Percentiles rank a stretch among this genome's conserved stretches.
Conservation (phyloP, 2,113 vertebrate species). For the Recurvirostra avosetta region DNA sequence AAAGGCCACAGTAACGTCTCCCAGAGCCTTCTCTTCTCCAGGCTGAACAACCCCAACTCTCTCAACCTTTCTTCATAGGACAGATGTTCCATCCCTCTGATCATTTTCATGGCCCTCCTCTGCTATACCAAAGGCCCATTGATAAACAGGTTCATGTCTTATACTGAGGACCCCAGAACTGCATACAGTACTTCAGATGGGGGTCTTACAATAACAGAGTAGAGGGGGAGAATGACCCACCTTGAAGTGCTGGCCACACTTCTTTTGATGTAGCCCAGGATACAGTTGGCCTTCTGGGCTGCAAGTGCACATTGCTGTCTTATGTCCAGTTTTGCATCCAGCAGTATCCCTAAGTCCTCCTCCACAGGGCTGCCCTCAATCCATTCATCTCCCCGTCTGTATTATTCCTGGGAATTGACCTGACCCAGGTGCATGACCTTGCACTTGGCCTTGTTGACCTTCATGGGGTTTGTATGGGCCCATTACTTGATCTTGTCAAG, state of each 20-base stretch:
- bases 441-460: background rate
- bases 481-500: background rate
- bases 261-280: background rate
- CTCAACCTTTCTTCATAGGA: background rate
- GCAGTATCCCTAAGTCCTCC: background rate
- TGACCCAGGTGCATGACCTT: background rate
- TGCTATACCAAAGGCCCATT: too few relatives aligned
- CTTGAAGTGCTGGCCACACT: rapidly evolving
- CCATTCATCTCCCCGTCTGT: background rate
- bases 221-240: background rate
- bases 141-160: background rate
- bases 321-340: background rate
- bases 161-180: background rate
- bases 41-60: background rate
- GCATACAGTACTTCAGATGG: background rate
- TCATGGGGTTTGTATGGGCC: background rate
- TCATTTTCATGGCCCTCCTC: background rate
- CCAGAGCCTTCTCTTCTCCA: background rate
- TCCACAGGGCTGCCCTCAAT: background rate
- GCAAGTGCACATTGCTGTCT: background rate
- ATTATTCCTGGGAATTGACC: background rate
- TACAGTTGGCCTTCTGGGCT: background rate
- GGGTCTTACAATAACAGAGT: background rate
- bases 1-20: background rate
- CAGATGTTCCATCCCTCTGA: background rate